Base-by-base conservation (phyloP, 2,797 vertebrate species). In the Iguana delicatissima region DNA sequence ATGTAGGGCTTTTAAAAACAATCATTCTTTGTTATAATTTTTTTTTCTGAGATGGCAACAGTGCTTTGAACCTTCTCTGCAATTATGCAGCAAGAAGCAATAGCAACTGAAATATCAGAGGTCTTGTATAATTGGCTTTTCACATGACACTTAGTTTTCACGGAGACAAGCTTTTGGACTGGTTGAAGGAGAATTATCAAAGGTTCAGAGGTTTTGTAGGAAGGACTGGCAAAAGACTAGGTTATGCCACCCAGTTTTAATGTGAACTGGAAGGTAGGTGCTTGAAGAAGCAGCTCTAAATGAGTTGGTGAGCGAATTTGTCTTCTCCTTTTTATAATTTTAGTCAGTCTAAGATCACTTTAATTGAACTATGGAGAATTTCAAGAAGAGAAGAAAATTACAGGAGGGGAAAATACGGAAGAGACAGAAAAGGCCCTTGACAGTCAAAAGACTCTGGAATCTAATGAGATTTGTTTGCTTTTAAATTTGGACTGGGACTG, bases 331-430 rank as follows among this genome's bases (percentile, higher is more conserved):
- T 35, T 18, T 72, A 16, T 55, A 72, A 29, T 13, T 10, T 35
- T 32, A 82, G 29, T 26, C 22, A 89, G 1, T 73, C 80, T 89
- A 55, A 9, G 20, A 64, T 50, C 2, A 80, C 5, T 4, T 90
- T 80, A 86, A 86, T 92, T 91, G 82, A 84, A 83, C 2, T 0
- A 1, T 0, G 4, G 46, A 90, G 77, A 86, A 52, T 80, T 86
- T 81, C 84, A 42, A 32, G 69, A 87, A 76, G 24, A 57, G 38
- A 46, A 80, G 83, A 55, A 84, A 86, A 42, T 80, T 77, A 26
- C 9, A 4, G 12, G 10, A 2, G 4, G 5, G 0, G 29, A 16
- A 13, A 29, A 13, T 32, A 77, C 29, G 0, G 1, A 42, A 42
- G 8, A 76, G 76, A n/a, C 20, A 50, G 72, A 52, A 1, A 24